Percentiles rank a stretch among this genome's conserved stretches.
These are phyloP conservation scores for Patella pellucida DNA, from an alignment of 2,888 invertebrate species.

Conservation along the genomic window DNA sequence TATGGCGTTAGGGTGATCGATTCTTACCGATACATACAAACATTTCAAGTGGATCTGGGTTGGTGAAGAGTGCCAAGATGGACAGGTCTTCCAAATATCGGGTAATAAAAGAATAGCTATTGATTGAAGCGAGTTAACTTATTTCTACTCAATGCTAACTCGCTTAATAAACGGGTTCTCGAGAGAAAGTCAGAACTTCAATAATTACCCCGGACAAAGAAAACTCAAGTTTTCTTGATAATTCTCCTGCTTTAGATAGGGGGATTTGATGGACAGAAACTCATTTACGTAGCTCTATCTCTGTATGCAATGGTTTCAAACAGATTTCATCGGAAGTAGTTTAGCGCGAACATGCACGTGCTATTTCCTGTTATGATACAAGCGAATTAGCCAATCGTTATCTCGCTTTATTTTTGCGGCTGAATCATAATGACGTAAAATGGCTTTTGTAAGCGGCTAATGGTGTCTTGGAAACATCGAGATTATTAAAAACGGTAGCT, in stretches of 20 bases:
- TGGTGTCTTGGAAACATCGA: too few species aligned
- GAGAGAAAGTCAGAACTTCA: background rate
- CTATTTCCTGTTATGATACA: slow-evolving; percentile 18
- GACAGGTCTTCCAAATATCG: slow-evolving; percentile 11
- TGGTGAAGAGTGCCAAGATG: background rate
- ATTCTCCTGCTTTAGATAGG: background rate
- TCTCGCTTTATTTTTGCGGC: background rate
- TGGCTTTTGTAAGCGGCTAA: background rate
- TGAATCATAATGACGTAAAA: background rate
- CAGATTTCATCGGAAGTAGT: slow-evolving; percentile 7
- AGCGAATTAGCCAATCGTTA: slow-evolving; percentile 11
- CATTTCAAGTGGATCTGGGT: slow-evolving; percentile 2
- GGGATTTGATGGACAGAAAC: too few species aligned
- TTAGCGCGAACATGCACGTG: slow-evolving; percentile 19
- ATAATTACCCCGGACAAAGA: background rate
- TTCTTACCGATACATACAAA: background rate
- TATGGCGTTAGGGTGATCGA: background rate
- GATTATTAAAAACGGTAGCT: too few species aligned
- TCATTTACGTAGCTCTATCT: too few species aligned
- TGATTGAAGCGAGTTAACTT: slow-evolving; percentile 7
- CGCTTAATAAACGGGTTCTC: background rate
- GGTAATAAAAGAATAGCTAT: background rate
- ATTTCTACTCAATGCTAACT: background rate
- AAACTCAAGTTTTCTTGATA: slow-evolving; percentile 3
- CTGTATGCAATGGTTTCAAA: background rate